These are phyloP conservation scores for Podocnemis expansa DNA, from an alignment of 2,113 vertebrate genomes.

Conservation along the genomic window DNA sequence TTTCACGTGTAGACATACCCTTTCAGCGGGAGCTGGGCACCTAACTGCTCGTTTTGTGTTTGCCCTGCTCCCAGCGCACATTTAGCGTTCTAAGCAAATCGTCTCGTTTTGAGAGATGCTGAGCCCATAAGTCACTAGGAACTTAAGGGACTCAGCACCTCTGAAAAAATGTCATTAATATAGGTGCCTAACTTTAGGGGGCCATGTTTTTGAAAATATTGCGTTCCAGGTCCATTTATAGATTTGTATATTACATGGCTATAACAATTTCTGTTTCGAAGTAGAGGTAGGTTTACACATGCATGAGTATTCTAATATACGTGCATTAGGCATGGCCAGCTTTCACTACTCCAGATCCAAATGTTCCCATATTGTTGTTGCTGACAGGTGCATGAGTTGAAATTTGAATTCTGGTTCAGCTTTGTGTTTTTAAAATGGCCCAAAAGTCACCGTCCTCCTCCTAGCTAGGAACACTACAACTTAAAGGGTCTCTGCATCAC, in stretches of 20 bases:
- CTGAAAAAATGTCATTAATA: background rate
- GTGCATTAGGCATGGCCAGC: background rate
- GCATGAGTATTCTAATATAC: background rate
- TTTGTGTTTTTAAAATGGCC: accelerated
- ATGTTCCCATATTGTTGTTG: background rate
- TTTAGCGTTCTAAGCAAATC: background rate
- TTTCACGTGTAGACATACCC: no score
- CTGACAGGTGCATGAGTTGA: background rate
- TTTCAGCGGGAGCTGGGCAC: background rate
- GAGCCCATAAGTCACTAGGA: background rate
- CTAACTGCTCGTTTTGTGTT: no score
- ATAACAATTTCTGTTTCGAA: background rate
- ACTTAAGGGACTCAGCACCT: background rate
- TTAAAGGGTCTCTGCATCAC: accelerated
- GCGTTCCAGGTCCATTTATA: background rate
- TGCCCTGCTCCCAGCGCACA: background rate
- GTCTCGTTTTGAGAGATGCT: background rate
- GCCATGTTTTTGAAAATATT: background rate
- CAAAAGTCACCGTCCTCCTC: accelerated
- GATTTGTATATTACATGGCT: accelerated
- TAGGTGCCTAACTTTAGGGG: background rate
- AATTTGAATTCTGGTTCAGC: background rate
- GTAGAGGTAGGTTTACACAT: background rate
- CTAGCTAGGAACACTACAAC: background rate
- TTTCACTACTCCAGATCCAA: slow-evolving; percentile 8